Conservation (phyloP, 2,797 vertebrate species). For the Cichlasoma orientale region DNA sequence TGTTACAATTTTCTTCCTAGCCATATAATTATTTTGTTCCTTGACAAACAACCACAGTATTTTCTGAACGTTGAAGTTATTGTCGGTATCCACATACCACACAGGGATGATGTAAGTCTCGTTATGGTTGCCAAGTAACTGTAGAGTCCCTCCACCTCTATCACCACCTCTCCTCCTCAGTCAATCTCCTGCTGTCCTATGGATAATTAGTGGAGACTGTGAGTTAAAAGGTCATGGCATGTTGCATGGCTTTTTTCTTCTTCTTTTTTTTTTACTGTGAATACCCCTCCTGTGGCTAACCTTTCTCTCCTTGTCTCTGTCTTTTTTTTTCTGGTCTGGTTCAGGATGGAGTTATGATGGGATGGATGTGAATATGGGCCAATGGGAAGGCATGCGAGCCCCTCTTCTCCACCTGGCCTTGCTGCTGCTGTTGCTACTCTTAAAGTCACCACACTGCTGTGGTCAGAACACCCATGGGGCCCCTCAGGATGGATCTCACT, state of each 20-base stretch:
- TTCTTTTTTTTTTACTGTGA: neutral
- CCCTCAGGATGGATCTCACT: slow-evolving; percentile 72
- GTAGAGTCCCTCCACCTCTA: neutral
- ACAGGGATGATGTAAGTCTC: neutral
- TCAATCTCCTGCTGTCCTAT: neutral
- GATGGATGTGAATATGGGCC: slow-evolving; percentile 92
- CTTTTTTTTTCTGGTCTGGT: slow-evolving; percentile 48
- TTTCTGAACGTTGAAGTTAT: slow-evolving; percentile 55
- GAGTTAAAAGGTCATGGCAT: neutral
- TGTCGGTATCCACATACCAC: slow-evolving; percentile 4
- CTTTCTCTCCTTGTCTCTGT: neutral
- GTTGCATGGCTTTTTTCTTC: too few relatives aligned
- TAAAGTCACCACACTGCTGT: slow-evolving; percentile 60
- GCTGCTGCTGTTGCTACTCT: slow-evolving; percentile 83
- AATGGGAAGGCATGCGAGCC: slow-evolving; percentile 85
- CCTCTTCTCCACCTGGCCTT: slow-evolving; percentile 81
- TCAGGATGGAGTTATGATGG: slow-evolving; percentile 90
- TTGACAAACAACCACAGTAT: slow-evolving; percentile 56
- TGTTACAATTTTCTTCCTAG: slow-evolving; percentile 51
- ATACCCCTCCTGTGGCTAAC: slow-evolving; percentile 28
- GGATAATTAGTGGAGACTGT: neutral
- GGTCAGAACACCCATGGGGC: slow-evolving; percentile 76
- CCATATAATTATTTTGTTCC: slow-evolving; percentile 74
- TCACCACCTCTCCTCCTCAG: neutral
- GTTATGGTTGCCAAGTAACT: slow-evolving; percentile 46